Evolutionary conservation across 2,113 vertebrate genomes (phyloP).

Genomic region (Arothron firmamentum): DNA sequence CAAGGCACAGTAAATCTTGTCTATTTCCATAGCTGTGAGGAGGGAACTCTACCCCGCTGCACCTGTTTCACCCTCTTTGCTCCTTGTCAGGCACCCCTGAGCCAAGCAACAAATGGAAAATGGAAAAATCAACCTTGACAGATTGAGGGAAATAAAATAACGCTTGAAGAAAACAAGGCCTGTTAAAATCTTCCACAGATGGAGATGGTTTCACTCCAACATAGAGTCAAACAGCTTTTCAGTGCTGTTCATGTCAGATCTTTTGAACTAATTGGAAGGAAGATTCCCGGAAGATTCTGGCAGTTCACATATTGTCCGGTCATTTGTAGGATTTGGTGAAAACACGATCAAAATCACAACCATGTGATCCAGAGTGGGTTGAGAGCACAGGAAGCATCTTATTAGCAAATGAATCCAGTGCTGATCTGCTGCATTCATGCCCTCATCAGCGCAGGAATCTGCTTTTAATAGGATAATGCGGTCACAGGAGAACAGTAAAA

Average conservation of each 20-base stretch:
- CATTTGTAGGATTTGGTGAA: background rate
- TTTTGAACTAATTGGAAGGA: no score
- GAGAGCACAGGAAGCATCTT: conserved; percentile 14
- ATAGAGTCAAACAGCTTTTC: background rate
- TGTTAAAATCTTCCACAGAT: no score
- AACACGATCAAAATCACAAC: conserved; percentile 7
- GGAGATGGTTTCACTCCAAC: no score
- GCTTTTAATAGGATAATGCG: conserved; percentile 17
- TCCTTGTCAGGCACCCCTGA: conserved; percentile 35
- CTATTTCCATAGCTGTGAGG: conserved; percentile 30
- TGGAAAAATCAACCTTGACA: conserved; percentile 50
- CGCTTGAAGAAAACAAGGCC: no score
- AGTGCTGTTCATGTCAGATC: no score
- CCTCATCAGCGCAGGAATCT: conserved; percentile 2
- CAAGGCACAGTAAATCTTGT: conserved; percentile 9
- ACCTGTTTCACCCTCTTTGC: conserved; percentile 41
- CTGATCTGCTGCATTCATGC: conserved; percentile 23
- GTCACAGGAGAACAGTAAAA: conserved; percentile 23
- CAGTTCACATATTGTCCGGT: background rate
- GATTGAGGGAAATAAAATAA: conserved; percentile 38
- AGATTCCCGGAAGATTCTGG: no score
- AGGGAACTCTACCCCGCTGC: conserved; percentile 23
- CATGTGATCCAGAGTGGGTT: conserved; percentile 9
- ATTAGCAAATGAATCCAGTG: conserved; percentile 26
- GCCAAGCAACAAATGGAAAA: conserved; percentile 40